Conservation (phyloP, 2,113 vertebrate species). For the Dasypus novemcinctus region DNA sequence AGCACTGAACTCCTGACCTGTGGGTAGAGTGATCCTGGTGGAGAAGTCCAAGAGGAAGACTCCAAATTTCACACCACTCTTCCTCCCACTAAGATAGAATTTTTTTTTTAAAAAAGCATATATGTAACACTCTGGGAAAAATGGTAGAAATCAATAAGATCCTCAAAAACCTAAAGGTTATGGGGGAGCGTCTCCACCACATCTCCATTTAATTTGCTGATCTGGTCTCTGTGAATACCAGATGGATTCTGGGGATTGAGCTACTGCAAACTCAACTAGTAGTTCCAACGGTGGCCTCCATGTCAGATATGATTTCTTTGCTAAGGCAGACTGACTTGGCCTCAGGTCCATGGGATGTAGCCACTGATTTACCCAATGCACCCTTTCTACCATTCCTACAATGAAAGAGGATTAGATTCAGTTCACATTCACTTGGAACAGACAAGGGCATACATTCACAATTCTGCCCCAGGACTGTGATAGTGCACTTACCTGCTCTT, state of each 20-base stretch:
- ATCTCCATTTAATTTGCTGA: background rate
- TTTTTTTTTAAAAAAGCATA: no score
- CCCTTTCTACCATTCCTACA: background rate
- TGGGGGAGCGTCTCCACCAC: background rate
- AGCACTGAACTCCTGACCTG: background rate
- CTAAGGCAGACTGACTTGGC: background rate
- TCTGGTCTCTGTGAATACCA: no score
- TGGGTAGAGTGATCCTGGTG: background rate
- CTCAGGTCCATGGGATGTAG: background rate
- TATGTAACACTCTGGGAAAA: background rate
- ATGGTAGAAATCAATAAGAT: background rate
- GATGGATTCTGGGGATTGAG: background rate
- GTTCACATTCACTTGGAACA: background rate
- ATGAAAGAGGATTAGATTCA: background rate
- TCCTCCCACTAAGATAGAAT: background rate
- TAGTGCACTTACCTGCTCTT: background rate
- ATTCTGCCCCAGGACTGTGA: no score
- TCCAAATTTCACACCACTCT: background rate
- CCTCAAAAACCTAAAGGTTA: background rate
- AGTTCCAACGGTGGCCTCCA: rapidly evolving
- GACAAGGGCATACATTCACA: background rate
- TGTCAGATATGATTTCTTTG: rapidly evolving
- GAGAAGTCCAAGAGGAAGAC: background rate
- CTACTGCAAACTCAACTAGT: background rate
- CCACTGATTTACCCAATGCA: rapidly evolving